Base-by-base conservation (phyloP, 2,888 invertebrate species). In the Meiosimyza platycephala region DNA sequence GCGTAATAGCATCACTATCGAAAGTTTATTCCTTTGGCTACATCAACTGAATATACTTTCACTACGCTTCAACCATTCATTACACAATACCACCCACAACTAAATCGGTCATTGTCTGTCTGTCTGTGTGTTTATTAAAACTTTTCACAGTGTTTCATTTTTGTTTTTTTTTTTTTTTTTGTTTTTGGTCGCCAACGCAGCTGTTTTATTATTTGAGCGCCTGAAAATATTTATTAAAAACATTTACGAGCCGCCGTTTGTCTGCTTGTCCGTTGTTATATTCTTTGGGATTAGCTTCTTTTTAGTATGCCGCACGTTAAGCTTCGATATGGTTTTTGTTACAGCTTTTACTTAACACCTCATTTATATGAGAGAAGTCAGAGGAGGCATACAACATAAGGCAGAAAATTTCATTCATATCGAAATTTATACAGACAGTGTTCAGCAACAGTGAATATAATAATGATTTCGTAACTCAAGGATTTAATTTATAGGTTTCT, bases 311-410 rank as follows among this genome's bases (percentile, higher is more conserved):
- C 33, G 15, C 40, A 13, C 6, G 18, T 12, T 15, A 22, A 15
- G 13, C 50, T 18, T 9, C 16, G 18, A 48, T 48, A 50, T 18
- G 16, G 13, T 40, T 62, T 40, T 16, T 62, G 52, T 51, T 16
- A 16, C 15, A 52, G 51, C 33, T 66, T 51, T 66, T 52, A 66
- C 52, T 66, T 54, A 66, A 66, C 66, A 66, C 66, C 54, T 66
- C 52, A 66, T 66, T 52, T 66, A 33, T 11, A 15, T 12, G 51
- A 12, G 9, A 9, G 40, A 1, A 40, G 40, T 40, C 9, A 40
- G 9, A 5, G 40, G 9, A 40, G 6, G 40, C 40, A 9, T 28
- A 3, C 40, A 40, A 2, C 40, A 40, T 40, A 7, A 40, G 40
- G 40, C 40, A 5, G 40, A 40, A 40, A 40, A 9, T 40, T n/a